Percentiles rank a stretch among this genome's conserved stretches.
Conservation (phyloP, 1,140 invertebrate genomes). For the Drosophila albomicans region DNA sequence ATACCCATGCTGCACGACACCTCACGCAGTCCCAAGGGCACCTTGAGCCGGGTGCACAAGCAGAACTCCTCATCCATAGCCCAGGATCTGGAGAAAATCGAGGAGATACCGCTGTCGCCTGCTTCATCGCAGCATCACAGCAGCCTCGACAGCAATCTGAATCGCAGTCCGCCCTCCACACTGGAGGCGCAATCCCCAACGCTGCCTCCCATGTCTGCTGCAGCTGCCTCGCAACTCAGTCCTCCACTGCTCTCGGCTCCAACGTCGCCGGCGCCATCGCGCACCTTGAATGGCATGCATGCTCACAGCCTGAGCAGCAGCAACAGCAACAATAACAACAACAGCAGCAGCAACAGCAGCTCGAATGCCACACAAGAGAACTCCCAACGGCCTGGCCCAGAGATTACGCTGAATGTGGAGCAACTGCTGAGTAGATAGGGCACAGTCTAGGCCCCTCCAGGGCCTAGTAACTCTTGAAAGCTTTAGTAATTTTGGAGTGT, state of each 20-base stretch:
- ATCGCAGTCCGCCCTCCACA: conserved; percentile 80
- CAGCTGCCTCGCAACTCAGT: conserved; percentile 34
- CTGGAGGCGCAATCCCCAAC: conserved; percentile 75
- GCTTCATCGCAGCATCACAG: conserved; percentile 80
- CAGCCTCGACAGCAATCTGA: conserved; percentile 81
- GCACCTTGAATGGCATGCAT: conserved; percentile 65
- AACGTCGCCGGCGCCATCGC: conserved; percentile 74
- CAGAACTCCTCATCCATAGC: conserved; percentile 90
- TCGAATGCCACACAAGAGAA: conserved; percentile 27
- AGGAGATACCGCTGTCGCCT: conserved; percentile 87
- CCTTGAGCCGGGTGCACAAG: conserved; percentile 86
- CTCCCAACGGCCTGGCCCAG: conserved; percentile 36
- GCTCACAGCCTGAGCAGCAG: conserved; percentile 40
- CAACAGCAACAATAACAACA: conserved; percentile 37
- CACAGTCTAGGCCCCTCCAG: conserved; percentile 70
- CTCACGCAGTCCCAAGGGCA: conserved; percentile 75
- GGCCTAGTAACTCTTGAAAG: conserved; percentile 44
- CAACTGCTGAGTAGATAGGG: conserved; percentile 80
- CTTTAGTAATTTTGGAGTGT: conserved; percentile 66
- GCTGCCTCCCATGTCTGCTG: conserved; percentile 4
- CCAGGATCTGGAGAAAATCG: conserved; percentile 89
- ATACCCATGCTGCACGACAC: conserved; percentile 76
- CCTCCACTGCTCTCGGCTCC: conserved; percentile 72
- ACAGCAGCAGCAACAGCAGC: conserved; percentile 16
- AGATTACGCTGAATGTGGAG: conserved; percentile 78